Percentiles rank a stretch among this genome's conserved stretches.
Conservation (phyloP, 2,113 vertebrate genomes). For the Zosterops pallidus region DNA sequence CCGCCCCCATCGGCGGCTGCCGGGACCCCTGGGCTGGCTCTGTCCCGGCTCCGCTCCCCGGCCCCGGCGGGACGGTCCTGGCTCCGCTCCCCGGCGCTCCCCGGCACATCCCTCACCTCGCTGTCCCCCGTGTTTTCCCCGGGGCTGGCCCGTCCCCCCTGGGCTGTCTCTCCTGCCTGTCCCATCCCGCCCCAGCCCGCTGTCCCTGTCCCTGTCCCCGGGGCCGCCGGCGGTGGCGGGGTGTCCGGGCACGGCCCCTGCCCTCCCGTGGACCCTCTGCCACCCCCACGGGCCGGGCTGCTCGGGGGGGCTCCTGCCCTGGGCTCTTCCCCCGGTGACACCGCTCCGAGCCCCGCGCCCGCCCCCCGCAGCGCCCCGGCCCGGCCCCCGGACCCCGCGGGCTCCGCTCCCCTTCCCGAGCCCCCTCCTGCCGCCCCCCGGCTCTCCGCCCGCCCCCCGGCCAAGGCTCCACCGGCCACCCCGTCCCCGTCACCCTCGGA, state of each 20-base stretch:
- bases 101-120: fast-evolving
- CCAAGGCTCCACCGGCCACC: fast-evolving
- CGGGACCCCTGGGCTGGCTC: fast-evolving
- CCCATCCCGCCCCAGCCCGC: background rate
- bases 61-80: background rate
- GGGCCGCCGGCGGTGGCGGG: background rate
- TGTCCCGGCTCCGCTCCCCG: no score
- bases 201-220: background rate
- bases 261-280: fast-evolving
- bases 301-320: background rate
- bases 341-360: fast-evolving
- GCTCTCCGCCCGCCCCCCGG: fast-evolving
- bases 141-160: background rate
- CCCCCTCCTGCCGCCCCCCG: background rate
- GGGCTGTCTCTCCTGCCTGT: fast-evolving
- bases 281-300: fast-evolving
- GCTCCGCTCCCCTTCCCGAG: fast-evolving
- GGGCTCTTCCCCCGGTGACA: background rate
- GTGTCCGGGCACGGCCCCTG: background rate
- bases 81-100: fast-evolving
- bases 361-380: fast-evolving
- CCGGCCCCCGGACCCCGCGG: fast-evolving
- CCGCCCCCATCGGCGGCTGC: fast-evolving
- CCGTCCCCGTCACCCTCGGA: background rate
- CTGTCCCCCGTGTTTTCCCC: fast-evolving